Percentiles rank a stretch among this genome's conserved stretches.
phyloP scores from a whole-genome alignment of 2,888 invertebrate genomes.

The Marronus borbonicus region DNA sequence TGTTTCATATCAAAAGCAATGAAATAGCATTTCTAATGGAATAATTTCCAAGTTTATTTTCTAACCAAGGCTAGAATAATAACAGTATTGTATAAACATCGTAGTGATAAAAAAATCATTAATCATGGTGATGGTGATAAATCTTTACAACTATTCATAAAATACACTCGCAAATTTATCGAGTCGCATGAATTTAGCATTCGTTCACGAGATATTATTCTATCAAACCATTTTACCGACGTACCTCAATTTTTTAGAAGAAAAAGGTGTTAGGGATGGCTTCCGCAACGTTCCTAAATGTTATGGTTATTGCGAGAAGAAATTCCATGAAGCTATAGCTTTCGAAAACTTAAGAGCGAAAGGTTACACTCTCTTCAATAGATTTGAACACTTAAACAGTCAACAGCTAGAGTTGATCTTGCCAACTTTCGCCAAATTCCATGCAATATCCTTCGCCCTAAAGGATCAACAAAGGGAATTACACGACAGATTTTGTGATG shows the following conservation, averaged over 20 bases:
- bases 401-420: constrained; percentile 61
- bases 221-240: constrained; percentile 42
- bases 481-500: constrained; percentile 16
- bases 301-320: constrained; percentile 39
- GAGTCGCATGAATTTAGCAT: constrained; percentile 11
- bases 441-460: constrained; percentile 62
- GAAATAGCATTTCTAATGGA: no score
- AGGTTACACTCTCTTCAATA: constrained; percentile 60
- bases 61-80: no score
- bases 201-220: constrained; percentile 34
- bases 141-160: constrained; percentile 39
- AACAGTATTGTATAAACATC: no score
- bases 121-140: constrained; percentile 27
- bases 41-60: no score
- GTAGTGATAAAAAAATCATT: no score
- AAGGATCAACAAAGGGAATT: constrained; percentile 58
- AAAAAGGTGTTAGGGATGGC: constrained; percentile 4
- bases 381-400: constrained; percentile 60
- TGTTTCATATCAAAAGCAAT: no score
- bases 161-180: not conserved
- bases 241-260: constrained; percentile 35
- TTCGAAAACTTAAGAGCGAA: constrained; percentile 60
- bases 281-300: constrained; percentile 50
- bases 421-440: constrained; percentile 62
- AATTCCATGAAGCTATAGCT: constrained; percentile 56